A percentile compares a stretch with the other conserved stretches of the same genome.
These are phyloP conservation scores for Pangasianodon hypophthalmus DNA, from an alignment of 2,113 vertebrate species.

Conservation along the genomic window DNA sequence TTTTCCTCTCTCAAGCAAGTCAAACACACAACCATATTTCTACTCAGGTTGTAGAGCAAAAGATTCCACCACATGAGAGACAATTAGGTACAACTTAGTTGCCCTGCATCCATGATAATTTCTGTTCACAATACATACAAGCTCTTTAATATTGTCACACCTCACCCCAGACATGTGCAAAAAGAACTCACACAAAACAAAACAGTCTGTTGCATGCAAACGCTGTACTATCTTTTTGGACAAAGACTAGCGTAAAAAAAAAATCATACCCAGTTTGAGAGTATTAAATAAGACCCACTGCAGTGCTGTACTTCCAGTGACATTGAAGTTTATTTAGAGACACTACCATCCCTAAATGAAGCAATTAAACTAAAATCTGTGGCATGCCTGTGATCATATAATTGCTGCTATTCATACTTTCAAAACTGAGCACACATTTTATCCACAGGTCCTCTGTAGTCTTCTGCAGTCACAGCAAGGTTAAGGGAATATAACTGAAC, in stretches of 20 bases:
- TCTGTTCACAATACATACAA: constrained; percentile 22
- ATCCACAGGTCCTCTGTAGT: not conserved
- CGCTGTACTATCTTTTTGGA: not conserved
- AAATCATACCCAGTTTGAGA: not conserved
- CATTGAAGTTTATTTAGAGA: not conserved
- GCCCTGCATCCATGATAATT: constrained; percentile 49
- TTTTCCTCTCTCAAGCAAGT: constrained; percentile 51
- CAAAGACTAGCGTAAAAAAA: not conserved
- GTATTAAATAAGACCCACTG: not conserved
- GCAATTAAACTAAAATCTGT: not conserved
- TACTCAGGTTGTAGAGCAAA: constrained; percentile 23
- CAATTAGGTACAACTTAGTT: constrained; percentile 62
- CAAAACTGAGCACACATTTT: not conserved
- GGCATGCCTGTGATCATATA: not conserved
- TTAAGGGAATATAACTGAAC: not conserved
- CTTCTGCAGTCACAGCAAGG: not conserved
- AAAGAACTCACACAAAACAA: constrained; percentile 13
- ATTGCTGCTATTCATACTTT: not conserved
- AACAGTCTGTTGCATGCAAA: not conserved
- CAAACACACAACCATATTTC: constrained; percentile 47
- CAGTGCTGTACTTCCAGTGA: not conserved
- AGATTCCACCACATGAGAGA: constrained; percentile 53
- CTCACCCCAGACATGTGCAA: constrained; percentile 20
- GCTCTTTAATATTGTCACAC: constrained; percentile 29
- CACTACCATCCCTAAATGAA: not conserved